A percentile compares a stretch with the other conserved stretches of the same genome.
Evolutionary conservation across 2,797 vertebrate species (phyloP).

Genomic region (Mastacembelus armatus): DNA sequence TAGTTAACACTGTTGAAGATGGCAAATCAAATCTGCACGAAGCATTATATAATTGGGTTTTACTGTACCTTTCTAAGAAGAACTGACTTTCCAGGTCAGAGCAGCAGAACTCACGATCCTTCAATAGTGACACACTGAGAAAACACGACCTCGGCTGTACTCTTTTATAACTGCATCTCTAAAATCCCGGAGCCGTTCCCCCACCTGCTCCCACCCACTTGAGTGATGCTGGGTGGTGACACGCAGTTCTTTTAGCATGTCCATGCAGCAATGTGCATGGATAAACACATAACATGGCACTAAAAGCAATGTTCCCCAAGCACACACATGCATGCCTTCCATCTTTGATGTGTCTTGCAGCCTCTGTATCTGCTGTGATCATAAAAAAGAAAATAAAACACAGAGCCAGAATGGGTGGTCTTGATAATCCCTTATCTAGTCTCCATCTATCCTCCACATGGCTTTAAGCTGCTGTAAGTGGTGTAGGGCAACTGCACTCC

Average conservation of each 20-base stretch:
- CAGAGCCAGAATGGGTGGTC: constrained; percentile 25
- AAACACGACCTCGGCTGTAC: constrained; percentile 54
- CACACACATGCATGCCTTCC: constrained; percentile 6
- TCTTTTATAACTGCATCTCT: constrained; percentile 70
- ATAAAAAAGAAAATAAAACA: constrained; percentile 26
- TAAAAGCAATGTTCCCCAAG: not conserved
- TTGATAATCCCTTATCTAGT: constrained; percentile 21
- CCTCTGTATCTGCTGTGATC: constrained; percentile 9
- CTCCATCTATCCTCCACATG: constrained; percentile 27
- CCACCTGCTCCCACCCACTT: constrained; percentile 74
- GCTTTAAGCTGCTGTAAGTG: constrained; percentile 20
- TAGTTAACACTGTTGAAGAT: not conserved
- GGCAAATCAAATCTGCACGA: no score
- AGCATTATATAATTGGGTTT: no score
- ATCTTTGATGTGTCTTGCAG: not conserved
- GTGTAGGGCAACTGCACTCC: constrained; percentile 25
- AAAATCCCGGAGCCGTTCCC: constrained; percentile 46
- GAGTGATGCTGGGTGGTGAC: constrained; percentile 40
- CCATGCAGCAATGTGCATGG: constrained; percentile 6
- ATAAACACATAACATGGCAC: constrained; percentile 17
- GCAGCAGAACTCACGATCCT: constrained; percentile 51
- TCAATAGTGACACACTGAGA: constrained; percentile 51
- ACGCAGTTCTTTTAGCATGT: constrained; percentile 17
- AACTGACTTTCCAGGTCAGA: constrained; percentile 27
- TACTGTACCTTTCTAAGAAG: constrained; percentile 63